Evolutionary conservation across 2,113 vertebrate genomes (phyloP).

Genomic region (Eurystomus gularis): DNA sequence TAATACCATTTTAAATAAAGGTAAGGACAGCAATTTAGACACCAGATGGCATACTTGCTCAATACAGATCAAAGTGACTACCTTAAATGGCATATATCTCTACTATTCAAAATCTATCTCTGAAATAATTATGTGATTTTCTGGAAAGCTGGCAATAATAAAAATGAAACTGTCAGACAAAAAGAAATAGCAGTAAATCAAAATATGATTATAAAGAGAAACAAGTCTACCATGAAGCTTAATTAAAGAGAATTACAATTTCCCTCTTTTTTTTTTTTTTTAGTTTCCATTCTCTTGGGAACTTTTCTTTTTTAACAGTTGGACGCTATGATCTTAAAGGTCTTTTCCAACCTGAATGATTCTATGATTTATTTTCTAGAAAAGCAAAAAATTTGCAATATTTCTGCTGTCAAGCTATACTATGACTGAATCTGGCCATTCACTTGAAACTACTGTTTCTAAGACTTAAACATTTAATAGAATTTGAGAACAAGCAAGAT

Average conservation of each 20-base stretch:
- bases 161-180: background rate
- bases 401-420: background rate
- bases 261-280: background rate
- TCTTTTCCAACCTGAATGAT: background rate
- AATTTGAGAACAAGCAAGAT: background rate
- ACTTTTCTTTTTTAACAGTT: background rate
- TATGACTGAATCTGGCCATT: background rate
- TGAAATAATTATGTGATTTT: slow-evolving; percentile 10
- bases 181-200: background rate
- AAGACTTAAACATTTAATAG: background rate
- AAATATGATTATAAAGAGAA: background rate
- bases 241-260: background rate
- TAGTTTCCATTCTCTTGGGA: background rate
- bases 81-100: background rate
- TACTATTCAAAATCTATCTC: background rate
- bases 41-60: slow-evolving; percentile 46
- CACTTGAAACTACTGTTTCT: background rate
- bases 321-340: background rate
- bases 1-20: background rate
- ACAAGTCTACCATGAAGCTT: background rate
- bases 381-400: background rate
- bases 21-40: background rate
- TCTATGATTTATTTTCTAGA: background rate
- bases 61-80: background rate
- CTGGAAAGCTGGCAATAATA: background rate